Base-by-base conservation (phyloP, 2,888 invertebrate species). In the Toxonevra muliebris region DNA sequence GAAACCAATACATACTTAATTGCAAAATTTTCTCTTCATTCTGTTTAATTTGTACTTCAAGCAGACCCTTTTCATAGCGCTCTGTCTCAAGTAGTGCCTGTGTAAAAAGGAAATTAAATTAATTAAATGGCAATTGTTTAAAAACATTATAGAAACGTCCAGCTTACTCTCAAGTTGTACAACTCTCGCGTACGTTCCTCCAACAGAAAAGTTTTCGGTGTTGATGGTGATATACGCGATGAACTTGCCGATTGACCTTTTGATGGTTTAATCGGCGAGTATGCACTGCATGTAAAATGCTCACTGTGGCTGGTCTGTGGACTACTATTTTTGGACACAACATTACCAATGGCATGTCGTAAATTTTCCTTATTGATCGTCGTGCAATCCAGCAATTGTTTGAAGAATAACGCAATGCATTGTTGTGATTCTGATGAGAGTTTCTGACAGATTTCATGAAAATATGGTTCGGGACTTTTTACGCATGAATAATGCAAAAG, bases 401-500 rank as follows among this genome's bases (percentile, higher is more conserved):
- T 71, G 8, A 85, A 81, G 69, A 84, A 84, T 1, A 64, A 63
- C 2, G 80, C 79, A 10, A 85, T 78, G 30, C 71, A 72, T 17
- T 76, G 73, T 69, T 85, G 85, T 1, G 76, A 70, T 2, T 17
- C 42, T 19, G 78, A 77, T 1, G 79, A 72, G 3, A 85, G 73
- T n/a, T 71, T 73, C 48, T 80, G 74, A 65, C 86, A 85, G 7
- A 80, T 76, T 61, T 75, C 75, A 61, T 84, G 85, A 53, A 84
- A 84, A 60, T 74, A 74, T 43, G 74, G 72, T 20, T 78, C 76
- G 0, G 81, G 78, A 65, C 71, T 69, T 69, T 78, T 79, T 0
- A 85, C 80, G 65, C 85, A 85, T 5, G 79, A 78, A 69, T 79
- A 84, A 68, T 85, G 85, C 63, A 85, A 71, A 0, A 85, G 69